Base-by-base conservation (phyloP, 2,888 invertebrate genomes). In the Mesoligia furuncula region DNA sequence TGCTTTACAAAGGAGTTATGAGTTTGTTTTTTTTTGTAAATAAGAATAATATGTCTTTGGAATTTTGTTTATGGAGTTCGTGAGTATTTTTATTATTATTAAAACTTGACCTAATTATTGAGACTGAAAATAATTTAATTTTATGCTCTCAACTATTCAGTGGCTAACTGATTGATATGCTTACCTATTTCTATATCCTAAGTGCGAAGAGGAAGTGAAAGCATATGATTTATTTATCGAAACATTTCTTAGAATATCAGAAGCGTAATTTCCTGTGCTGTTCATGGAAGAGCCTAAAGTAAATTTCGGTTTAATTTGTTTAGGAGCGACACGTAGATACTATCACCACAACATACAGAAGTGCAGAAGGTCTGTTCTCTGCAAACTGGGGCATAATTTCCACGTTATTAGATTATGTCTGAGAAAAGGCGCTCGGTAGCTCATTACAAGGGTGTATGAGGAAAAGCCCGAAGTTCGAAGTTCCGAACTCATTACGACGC, bases 261-360 rank as follows among this genome's bases (percentile, higher is more conserved):
- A 51, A 39, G 68, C 36, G 62, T 72, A 77, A 81, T 79, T 79
- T 77, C 70, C 75, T 42, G 48, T 51, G 65, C 45, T 62, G 76
- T 81, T 79, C 78, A 85, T 73, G 75, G 57, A 81, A 76, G 42
- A 62, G 65, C 36, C 75, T 79, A 72, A 81, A 84, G 82, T 84
- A 86, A 77, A 88, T 78, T 79, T 54, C 27, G 15, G 70, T 80
- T 81, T 79, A 85, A 84, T 81, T 80, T 59, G 42, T 81, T 62
- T 75, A 54, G 36, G 65, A 72, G 66, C 36, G 73, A 70, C 64
- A 70, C 42, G 66, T 70, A 36, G 36, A 36, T 36, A 67, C 62
- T 54, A 59, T 27, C 24, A 42, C 13, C 68, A 74, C 20, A 27
- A 45, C 15, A 51, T 51, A 66, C 27, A 45, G 0, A 42, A 39